These are phyloP conservation scores for Sturnira hondurensis DNA, from an alignment of 2,113 vertebrate species.

Conservation along the genomic window DNA sequence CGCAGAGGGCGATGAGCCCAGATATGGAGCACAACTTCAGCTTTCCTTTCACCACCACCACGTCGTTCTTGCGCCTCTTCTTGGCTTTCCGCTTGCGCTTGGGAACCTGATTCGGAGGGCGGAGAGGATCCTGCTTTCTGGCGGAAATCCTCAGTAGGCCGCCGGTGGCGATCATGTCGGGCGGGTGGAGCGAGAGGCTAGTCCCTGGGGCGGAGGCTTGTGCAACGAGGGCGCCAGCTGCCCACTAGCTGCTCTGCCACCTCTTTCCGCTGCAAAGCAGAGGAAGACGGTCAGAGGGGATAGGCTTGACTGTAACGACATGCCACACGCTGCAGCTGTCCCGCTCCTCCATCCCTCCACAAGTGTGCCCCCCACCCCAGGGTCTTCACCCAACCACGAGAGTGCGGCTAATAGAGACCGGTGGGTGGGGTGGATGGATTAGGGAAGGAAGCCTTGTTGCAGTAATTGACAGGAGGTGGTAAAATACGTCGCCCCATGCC, in stretches of 20 bases:
- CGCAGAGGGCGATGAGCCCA: constrained; percentile 89
- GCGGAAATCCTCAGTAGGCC: constrained; percentile 95
- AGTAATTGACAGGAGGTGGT: background rate
- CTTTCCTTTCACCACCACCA: constrained; percentile 96
- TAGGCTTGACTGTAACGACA: background rate
- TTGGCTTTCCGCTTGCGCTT: constrained; percentile 89
- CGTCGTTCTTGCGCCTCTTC: constrained; percentile 92
- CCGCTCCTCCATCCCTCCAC: background rate
- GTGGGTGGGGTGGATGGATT: background rate
- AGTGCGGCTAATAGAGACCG: background rate
- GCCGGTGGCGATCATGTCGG: constrained; percentile 96
- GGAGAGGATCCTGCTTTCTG: constrained; percentile 92
- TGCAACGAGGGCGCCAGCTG: constrained; percentile 10
- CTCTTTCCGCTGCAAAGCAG: constrained; percentile 77
- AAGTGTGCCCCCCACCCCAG: background rate
- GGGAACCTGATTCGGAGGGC: constrained; percentile 85
- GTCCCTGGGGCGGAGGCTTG: background rate
- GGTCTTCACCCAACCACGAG: background rate
- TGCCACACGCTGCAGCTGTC: background rate
- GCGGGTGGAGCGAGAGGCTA: background rate
- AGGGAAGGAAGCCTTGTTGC: background rate
- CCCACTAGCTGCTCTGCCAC: constrained; percentile 58
- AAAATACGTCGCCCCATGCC: background rate
- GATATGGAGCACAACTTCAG: constrained; percentile 92
- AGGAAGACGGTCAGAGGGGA: constrained; percentile 62